phyloP scores from a whole-genome alignment of 2,888 invertebrate genomes.

The Heteromyza rotundicornis region DNA sequence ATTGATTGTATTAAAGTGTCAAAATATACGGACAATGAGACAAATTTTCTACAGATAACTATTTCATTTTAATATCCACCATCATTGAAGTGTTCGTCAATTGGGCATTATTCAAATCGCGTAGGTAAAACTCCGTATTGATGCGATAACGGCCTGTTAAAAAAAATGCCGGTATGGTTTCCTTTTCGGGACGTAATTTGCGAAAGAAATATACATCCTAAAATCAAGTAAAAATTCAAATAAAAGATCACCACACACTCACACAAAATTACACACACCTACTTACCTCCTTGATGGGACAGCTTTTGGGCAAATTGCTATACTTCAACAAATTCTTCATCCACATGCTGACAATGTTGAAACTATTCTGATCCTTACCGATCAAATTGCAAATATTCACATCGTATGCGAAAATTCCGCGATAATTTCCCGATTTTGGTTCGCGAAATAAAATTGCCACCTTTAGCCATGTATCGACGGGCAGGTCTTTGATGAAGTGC shows the following conservation, averaged over 20 bases:
- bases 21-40: too few relatives aligned
- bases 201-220: constrained; percentile 21
- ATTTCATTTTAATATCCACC: not conserved
- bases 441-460: too few relatives aligned
- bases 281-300: constrained; percentile 24
- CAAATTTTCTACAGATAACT: too few relatives aligned
- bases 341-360: constrained; percentile 16
- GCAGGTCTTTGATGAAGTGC: too few relatives aligned
- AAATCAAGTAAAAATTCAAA: not conserved
- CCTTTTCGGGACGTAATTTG: constrained; percentile 7
- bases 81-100: not conserved
- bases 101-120: too few relatives aligned
- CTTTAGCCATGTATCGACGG: too few relatives aligned
- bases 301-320: constrained; percentile 29
- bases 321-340: constrained; percentile 26
- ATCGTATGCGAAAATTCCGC: constrained; percentile 28
- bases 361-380: not conserved
- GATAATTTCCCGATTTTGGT: constrained; percentile 14
- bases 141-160: constrained; percentile 15
- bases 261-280: too few relatives aligned
- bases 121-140: constrained; percentile 13
- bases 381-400: constrained; percentile 33
- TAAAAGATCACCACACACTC: too few relatives aligned
- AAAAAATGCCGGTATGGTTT: constrained; percentile 13
- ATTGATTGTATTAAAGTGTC: too few relatives aligned